Evolutionary conservation across 2,888 invertebrate genomes (phyloP), one percentile per base, ranked within the genome.

Genomic region (Philereme vetulata): DNA sequence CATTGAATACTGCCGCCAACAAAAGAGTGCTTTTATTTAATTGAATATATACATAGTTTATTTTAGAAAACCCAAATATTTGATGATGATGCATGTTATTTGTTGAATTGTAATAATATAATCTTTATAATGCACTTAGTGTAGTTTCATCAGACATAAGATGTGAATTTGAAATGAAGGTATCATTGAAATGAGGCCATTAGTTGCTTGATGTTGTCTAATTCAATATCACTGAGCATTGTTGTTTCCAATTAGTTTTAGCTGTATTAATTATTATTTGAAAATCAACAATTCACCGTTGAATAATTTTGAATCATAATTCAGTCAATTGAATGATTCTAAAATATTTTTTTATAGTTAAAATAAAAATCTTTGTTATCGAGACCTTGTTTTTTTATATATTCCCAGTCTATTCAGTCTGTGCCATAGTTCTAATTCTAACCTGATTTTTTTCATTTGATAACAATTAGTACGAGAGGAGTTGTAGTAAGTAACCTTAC

Each of bases 361-460:
- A 51, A 55, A 60, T 60, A 56, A 56, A 60, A 57, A 51, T 38
- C 4, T 58, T 52, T 62, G 61, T 57, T 62, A 61, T 50, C 11
- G 10, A 46, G n/a, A 33, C 11, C 0, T 6, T 21, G 44, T 49
- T 58, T 52, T 52, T 11, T 5, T 38, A 9, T 36, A 36, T 36
- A 4, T 5, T 2, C 21, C 1, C 2, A 21, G 21, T 21, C 21
- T 21, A 21, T 21, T 21, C 21, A 21, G 21, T 21, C 21, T 21
- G 21, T 21, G 21, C 21, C 21, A 21, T 21, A 21, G 21, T 21
- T 21, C 21, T 21, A 21, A 21, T 21, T 21, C 21, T 21, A 21
- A 21, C 21, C 21, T 2, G 21, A 1, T 21, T 21, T 21, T 21
- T 21, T 21, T 21, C 1, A 21, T 21, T 21, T 21, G 21, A 21